Conservation (phyloP, 35 echinoderm and acorn worm genomes). For the Apostichopus parvimensis region DNA sequence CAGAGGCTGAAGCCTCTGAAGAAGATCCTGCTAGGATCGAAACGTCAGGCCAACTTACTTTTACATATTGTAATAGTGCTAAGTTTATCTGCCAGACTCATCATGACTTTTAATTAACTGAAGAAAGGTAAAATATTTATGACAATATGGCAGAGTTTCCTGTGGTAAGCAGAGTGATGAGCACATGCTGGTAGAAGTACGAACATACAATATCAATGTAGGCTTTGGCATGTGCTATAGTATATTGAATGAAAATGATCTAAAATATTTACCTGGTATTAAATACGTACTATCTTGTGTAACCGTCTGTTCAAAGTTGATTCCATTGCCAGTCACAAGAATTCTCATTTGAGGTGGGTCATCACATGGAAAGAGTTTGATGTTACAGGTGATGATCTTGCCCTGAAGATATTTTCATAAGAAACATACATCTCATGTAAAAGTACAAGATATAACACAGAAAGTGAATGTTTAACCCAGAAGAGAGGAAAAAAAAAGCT, state of each 20-base stretch:
- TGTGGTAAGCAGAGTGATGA: too few relatives aligned
- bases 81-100: too few relatives aligned
- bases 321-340: not conserved
- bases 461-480: not conserved
- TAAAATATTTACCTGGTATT: conserved; percentile 34
- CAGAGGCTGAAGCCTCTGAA: too few relatives aligned
- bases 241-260: not conserved
- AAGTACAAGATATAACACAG: not conserved
- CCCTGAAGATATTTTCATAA: conserved; percentile 5
- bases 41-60: too few relatives aligned
- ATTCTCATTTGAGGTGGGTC: conserved; percentile 49
- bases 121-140: too few relatives aligned
- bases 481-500: not conserved
- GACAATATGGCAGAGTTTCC: too few relatives aligned
- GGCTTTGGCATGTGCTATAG: not conserved
- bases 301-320: conserved; percentile 58
- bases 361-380: conserved; percentile 41
- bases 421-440: not conserved
- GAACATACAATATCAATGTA: not conserved
- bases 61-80: too few relatives aligned
- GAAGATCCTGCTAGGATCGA: too few relatives aligned
- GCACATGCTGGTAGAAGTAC: too few relatives aligned
- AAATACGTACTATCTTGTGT: conserved; percentile 31
- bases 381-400: not conserved
- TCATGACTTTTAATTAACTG: too few relatives aligned